Conservation (phyloP, 2,888 invertebrate genomes). For the Drosophila kanekoi region DNA sequence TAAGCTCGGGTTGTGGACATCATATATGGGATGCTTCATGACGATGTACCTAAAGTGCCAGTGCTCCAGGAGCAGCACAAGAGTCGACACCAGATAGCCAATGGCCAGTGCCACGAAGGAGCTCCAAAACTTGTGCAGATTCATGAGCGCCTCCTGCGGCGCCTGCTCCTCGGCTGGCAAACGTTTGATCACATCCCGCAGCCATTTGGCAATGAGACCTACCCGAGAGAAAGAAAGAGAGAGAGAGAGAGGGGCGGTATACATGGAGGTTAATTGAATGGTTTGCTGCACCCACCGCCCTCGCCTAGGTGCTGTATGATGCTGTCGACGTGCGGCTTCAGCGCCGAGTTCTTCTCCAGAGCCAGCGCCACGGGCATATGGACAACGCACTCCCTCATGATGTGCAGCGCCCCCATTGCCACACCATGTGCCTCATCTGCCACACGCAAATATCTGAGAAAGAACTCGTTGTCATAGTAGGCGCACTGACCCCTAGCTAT, state of each 20-base stretch:
- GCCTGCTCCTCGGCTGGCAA: constrained; percentile 87
- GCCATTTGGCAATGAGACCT: constrained; percentile 92
- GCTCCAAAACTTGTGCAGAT: constrained; percentile 91
- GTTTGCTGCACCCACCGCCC: constrained; percentile 86
- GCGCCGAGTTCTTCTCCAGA: constrained; percentile 92
- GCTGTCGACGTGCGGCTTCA: constrained; percentile 89
- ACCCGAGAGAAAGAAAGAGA: constrained; percentile 70
- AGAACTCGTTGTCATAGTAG: constrained; percentile 92
- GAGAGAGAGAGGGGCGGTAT: not conserved
- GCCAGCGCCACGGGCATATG: constrained; percentile 93
- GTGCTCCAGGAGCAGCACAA: constrained; percentile 87
- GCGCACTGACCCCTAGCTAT: constrained; percentile 91
- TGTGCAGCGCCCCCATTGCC: constrained; percentile 87
- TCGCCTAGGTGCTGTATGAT: constrained; percentile 90
- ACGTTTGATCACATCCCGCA: constrained; percentile 89
- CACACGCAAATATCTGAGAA: constrained; percentile 88
- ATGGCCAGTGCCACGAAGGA: constrained; percentile 90
- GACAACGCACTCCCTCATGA: constrained; percentile 93
- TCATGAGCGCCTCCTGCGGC: constrained; percentile 91
- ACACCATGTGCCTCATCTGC: constrained; percentile 71
- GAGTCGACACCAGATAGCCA: constrained; percentile 88
- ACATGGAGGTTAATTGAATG: no score
- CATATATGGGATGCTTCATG: constrained; percentile 89
- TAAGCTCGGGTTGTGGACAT: constrained; percentile 86
- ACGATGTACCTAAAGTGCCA: constrained; percentile 89